phyloP scores from a whole-genome alignment of 1,140 invertebrate species.

The Zaprionus ghesquierei region DNA sequence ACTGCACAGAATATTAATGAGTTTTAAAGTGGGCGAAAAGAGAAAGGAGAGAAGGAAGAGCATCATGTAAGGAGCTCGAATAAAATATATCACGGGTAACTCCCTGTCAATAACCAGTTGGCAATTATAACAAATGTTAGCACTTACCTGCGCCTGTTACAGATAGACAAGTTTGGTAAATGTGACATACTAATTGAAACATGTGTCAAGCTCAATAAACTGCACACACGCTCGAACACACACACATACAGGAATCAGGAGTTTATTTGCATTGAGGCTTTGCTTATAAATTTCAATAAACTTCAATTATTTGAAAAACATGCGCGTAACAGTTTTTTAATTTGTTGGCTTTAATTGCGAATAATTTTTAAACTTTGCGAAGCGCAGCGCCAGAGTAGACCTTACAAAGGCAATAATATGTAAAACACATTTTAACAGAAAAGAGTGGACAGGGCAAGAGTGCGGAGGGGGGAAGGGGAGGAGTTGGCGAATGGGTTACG shows the following conservation, averaged over 20 bases:
- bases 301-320: constrained; percentile 46
- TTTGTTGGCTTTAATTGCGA: constrained; percentile 77
- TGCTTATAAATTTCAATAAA: constrained; percentile 47
- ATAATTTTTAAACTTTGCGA: constrained; percentile 74
- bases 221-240: not conserved
- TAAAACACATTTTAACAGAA: constrained; percentile 17
- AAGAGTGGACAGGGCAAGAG: not conserved
- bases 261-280: constrained; percentile 13
- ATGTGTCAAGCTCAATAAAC: constrained; percentile 21
- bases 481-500: constrained; percentile 4
- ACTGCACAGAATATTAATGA: not conserved
- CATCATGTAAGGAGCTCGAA: too few relatives aligned
- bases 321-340: constrained; percentile 65
- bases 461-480: not conserved
- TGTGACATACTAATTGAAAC: constrained; percentile 19
- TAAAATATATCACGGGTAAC: too few relatives aligned
- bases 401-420: constrained; percentile 59
- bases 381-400: constrained; percentile 39
- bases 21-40: too few relatives aligned
- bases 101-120: not conserved
- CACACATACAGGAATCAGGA: not conserved
- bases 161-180: not conserved
- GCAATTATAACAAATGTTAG: not conserved
- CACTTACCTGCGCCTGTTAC: not conserved
- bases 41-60: too few relatives aligned